A percentile compares a stretch with the other conserved stretches of the same genome.
Evolutionary conservation across 2,888 invertebrate species (phyloP).

Genomic region (Biston betularia): DNA sequence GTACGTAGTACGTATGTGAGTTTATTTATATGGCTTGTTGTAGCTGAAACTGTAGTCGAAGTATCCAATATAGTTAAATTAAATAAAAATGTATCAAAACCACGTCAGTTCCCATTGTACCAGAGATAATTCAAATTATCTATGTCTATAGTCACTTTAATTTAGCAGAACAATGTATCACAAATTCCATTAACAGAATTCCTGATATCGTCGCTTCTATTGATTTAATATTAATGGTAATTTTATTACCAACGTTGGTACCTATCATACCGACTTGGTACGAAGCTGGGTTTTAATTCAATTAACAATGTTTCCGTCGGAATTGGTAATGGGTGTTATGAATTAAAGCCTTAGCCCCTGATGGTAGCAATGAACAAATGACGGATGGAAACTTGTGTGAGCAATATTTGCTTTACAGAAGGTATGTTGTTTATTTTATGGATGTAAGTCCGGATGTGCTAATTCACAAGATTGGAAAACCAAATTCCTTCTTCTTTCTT

Average conservation of each 20-base stretch:
- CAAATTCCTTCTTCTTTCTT: too few relatives aligned
- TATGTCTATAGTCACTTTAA: constrained; percentile 17
- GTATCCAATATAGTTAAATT: too few relatives aligned
- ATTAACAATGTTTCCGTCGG: constrained; percentile 59
- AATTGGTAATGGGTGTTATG: constrained; percentile 54
- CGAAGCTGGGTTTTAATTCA: constrained; percentile 55
- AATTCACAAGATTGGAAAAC: too few relatives aligned
- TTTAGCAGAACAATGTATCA: constrained; percentile 28
- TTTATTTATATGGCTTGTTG: too few relatives aligned
- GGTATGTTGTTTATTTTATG: neutral
- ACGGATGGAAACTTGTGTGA: constrained; percentile 6
- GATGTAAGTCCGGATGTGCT: too few relatives aligned
- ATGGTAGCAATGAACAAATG: constrained; percentile 9
- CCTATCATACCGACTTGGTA: constrained; percentile 31
- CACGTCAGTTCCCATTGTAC: neutral
- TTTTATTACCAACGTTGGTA: constrained; percentile 52
- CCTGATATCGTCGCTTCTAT: constrained; percentile 47
- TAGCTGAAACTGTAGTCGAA: too few relatives aligned
- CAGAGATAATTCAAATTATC: constrained; percentile 14
- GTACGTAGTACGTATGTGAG: too few relatives aligned
- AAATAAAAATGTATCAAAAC: too few relatives aligned
- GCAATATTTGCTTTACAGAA: neutral
- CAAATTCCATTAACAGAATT: constrained; percentile 35
- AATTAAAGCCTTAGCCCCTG: constrained; percentile 44
- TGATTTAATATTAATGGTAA: constrained; percentile 61